phyloP scores from a whole-genome alignment of 1,140 invertebrate genomes.

The Ostrea denselamellosa region DNA sequence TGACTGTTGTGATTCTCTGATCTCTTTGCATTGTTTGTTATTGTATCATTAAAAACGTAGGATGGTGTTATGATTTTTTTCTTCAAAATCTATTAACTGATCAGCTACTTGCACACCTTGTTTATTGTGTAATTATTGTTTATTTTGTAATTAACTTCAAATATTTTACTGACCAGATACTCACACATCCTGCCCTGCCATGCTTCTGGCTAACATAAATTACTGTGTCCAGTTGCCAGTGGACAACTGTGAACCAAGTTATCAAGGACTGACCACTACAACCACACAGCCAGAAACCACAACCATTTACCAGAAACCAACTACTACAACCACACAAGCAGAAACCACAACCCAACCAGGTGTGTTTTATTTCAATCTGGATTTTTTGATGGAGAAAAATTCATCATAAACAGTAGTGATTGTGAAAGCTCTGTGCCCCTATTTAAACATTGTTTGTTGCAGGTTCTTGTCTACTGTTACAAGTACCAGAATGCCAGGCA shows the following conservation, averaged over 20 bases:
- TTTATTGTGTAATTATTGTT: no score
- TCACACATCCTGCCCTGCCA: neutral
- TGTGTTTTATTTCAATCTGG: neutral
- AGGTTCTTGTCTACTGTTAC: neutral
- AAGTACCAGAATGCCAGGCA: constrained; percentile 14
- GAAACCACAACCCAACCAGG: constrained; percentile 4
- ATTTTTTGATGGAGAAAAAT: no score
- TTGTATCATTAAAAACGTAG: constrained; percentile 5
- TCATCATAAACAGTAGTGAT: no score
- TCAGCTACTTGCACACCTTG: no score
- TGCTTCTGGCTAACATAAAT: neutral
- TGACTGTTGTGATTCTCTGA: no score
- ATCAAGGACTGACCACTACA: neutral
- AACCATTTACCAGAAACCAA: neutral
- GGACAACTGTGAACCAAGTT: neutral
- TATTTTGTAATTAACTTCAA: no score
- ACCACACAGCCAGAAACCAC: neutral
- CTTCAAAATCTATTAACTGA: neutral
- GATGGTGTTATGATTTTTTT: neutral
- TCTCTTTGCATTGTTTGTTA: neutral
- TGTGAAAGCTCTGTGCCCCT: no score
- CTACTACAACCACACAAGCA: neutral
- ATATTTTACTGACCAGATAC: neutral
- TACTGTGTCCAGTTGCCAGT: neutral
- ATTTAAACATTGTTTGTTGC: neutral